Base-by-base conservation (phyloP, 1,140 invertebrate genomes). In the Rhyacophila brunnea region DNA sequence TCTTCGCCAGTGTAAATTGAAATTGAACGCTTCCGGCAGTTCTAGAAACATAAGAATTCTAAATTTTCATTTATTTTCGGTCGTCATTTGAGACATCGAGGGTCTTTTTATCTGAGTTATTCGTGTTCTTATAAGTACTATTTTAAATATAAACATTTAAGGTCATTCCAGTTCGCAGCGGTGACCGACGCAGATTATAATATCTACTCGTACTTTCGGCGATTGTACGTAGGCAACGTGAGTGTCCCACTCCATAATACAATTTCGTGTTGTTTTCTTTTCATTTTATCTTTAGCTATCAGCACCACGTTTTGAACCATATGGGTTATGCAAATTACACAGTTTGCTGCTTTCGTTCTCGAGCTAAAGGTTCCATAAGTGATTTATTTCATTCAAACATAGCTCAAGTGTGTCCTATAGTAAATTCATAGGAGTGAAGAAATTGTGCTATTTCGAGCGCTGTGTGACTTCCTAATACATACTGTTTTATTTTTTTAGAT, bases 21-120 rank as follows among this genome's bases (percentile, higher is more conserved):
- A 28, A 28, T 28, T 28, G 23, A 28, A 35, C 11, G 38, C n/a
- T 40, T 40, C 38, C 38, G 38, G 38, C 67, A 72, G 72, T 71
- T 71, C 68, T 63, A 73, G 73, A 77, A 78, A 76, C 74, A 73
- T 74, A 74, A 73, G 72, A 75, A 78, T 76, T 72, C 75, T 70
- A 70, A 61, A 60, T 71, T 73, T 74, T 75, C 71, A 76, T 76
- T 77, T 75, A 75, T 78, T 77, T 77, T 78, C 74, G 73, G 71
- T 75, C 73, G 72, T 77, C 72, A 73, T 69, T 68, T 66, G 68
- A 71, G 71, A 70, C 70, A 72, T 17, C 68, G 71, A 67, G 68
- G 65, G 70, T 72, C 70, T 65, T 68, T 74, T 66, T 68, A 71
- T 72, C 69, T 66, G 60, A 34, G 23, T 62, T 68, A 71, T 72